phyloP scores from a whole-genome alignment of 2,888 invertebrate species.

The Cheilosia grossa region DNA sequence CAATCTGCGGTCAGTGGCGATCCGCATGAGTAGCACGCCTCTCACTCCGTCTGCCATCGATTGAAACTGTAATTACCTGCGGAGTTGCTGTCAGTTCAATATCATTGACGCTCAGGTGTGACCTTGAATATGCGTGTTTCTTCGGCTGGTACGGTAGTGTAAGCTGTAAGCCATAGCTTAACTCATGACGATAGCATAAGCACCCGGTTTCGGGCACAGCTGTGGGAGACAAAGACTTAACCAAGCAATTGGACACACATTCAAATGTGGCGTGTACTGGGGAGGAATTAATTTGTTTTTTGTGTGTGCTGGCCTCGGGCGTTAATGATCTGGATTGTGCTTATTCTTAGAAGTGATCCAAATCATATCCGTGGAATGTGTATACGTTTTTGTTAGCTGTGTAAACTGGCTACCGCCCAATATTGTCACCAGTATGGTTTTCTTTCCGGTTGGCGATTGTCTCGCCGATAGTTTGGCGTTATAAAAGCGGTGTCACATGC shows the following conservation, averaged over 20 bases:
- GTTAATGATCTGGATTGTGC: slow-evolving; percentile 26
- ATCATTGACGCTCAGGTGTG: slow-evolving; percentile 43
- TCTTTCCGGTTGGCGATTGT: slow-evolving; percentile 19
- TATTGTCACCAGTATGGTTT: slow-evolving; percentile 7
- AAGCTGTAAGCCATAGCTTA: slow-evolving; percentile 29
- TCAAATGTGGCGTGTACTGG: slow-evolving; percentile 47
- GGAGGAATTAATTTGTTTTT: slow-evolving; percentile 26
- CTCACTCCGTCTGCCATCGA: slow-evolving; percentile 45
- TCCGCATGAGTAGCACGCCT: slow-evolving; percentile 63
- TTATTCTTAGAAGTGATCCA: slow-evolving; percentile 46
- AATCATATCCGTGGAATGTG: slow-evolving; percentile 32
- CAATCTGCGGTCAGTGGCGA: slow-evolving; percentile 52
- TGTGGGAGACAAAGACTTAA: slow-evolving; percentile 29
- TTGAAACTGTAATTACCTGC: slow-evolving; percentile 60
- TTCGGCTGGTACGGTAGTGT: not conserved
- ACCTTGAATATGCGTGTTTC: slow-evolving; percentile 53
- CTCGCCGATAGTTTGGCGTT: not conserved
- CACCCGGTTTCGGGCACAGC: slow-evolving; percentile 18
- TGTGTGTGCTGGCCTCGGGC: slow-evolving; percentile 34
- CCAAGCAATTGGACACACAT: slow-evolving; percentile 39
- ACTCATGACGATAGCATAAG: slow-evolving; percentile 13
- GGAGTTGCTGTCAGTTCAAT: slow-evolving; percentile 54
- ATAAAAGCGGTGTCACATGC: slow-evolving; percentile 29
- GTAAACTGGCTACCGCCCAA: slow-evolving; percentile 4
- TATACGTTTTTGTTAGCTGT: not conserved